Base-by-base conservation (phyloP, 2,113 vertebrate species). In the Nothobranchius furzeri region DNA sequence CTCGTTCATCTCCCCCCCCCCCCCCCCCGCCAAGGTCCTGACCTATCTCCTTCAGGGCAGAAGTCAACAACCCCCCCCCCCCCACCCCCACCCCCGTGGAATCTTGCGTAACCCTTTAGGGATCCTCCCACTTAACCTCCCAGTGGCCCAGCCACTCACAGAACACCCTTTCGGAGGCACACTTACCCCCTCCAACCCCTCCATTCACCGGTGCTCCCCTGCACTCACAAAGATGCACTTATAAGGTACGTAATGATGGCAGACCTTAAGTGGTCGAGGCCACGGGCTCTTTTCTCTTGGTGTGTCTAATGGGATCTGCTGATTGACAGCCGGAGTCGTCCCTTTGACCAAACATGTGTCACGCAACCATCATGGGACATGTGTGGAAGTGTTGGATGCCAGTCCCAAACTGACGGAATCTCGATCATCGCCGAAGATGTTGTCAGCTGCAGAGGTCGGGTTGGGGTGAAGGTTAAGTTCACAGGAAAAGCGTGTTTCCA, bases 91-190 rank as follows among this genome's bases (percentile, higher is more conserved):
- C 79, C 72, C 78, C 8, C 4, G 75, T 72, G 82, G 54, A 70
- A 73, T 86, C 73, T 76, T 55, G 46, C 35, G 56, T 71, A 67
- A 59, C n/a, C 68, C 78, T 83, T 73, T 54, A 69, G 76, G 69
- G 70, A 78, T 76, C 55, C 53, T 68, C 64, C 73, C 82, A 79
- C 84, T 89, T 86, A 87, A 90, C 88, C 81, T 88, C 87, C 83
- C 82, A 45, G 68, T 78, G 70, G 65, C 75, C 56, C 9, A 7
- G 65, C 84, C 73, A 66, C 60, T 79, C 82, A 70, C 48, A 25
- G 46, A 79, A 79, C 79, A 58, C 56, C 60, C 77, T 84, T 78
- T 40, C 56, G 67, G 68, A 73, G 50, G 56, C 60, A 40, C 51
- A 12, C 65, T 74, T n/a, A 35, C 45, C 46, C 60, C 36, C 45